These are phyloP conservation scores for Halyomorpha halys DNA, from an alignment of 1,140 invertebrate species.

Conservation along the genomic window DNA sequence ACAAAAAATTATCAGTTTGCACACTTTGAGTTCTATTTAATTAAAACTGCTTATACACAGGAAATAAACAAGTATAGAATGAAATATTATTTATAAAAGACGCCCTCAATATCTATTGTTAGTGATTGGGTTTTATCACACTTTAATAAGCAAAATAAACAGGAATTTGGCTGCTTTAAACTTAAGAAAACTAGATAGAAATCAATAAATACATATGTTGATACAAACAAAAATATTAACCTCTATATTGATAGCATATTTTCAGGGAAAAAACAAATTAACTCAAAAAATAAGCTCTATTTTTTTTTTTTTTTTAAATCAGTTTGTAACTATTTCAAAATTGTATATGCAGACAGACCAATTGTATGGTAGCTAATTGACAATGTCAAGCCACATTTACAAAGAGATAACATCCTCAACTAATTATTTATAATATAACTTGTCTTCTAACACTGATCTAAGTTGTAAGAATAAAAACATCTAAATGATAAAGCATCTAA, in stretches of 20 bases:
- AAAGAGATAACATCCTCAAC: slow-evolving; percentile 10
- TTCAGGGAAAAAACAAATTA: not conserved
- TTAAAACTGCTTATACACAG: no score
- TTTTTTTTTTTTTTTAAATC: not conserved
- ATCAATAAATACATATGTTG: not conserved
- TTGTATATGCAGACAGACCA: not conserved
- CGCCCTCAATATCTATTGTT: no score
- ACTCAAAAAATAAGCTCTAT: slow-evolving; percentile 6
- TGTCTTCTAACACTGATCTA: slow-evolving; percentile 8
- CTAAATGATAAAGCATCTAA: slow-evolving; percentile 17
- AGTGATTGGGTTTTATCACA: no score
- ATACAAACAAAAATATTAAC: not conserved
- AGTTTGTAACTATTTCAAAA: not conserved
- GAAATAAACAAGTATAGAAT: no score
- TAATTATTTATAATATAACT: slow-evolving; percentile 7
- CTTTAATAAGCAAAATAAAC: no score
- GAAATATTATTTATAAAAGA: no score
- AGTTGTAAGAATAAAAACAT: slow-evolving; percentile 6
- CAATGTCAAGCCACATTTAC: slow-evolving; percentile 14
- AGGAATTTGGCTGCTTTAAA: no score
- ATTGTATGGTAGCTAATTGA: slow-evolving; percentile 12
- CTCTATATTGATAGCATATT: not conserved
- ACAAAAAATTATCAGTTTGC: no score
- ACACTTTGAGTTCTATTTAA: no score
- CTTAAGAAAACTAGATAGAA: not conserved